A percentile compares a stretch with the other conserved stretches of the same genome.
Evolutionary conservation across 2,113 vertebrate species (phyloP).

Genomic region (cattle (Bos taurus)): DNA sequence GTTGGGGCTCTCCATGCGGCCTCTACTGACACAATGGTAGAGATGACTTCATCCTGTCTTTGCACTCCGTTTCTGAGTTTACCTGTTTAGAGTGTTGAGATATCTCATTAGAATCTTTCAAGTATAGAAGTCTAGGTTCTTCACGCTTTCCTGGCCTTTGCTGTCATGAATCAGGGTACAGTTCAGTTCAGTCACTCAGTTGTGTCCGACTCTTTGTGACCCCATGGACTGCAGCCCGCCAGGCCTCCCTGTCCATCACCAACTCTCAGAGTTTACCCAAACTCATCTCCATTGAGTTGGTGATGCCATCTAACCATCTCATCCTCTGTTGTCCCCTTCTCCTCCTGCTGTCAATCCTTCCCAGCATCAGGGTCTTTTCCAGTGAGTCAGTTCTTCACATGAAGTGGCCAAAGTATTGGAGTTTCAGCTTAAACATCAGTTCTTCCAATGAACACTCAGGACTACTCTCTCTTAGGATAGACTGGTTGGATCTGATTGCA

Average conservation of each 20-base stretch:
- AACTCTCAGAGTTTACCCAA: not conserved
- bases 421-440: not conserved
- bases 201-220: not conserved
- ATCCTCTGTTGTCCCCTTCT: not conserved
- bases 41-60: not conserved
- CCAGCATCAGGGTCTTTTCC: not conserved
- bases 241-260: not conserved
- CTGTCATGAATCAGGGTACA: not conserved
- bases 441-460: not conserved
- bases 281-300: not conserved
- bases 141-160: not conserved
- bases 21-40: not conserved
- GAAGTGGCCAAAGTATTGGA: not conserved
- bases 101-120: not conserved
- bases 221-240: not conserved
- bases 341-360: rapidly evolving
- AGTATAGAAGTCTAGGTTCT: not conserved
- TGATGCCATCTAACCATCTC: not conserved
- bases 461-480: not conserved
- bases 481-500: not conserved
- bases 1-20: not conserved
- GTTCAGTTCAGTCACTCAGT: not conserved
- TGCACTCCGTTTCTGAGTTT: not conserved
- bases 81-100: not conserved
- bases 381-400: not conserved